Conservation (phyloP, 2,113 vertebrate genomes). For the Bos indicus region DNA sequence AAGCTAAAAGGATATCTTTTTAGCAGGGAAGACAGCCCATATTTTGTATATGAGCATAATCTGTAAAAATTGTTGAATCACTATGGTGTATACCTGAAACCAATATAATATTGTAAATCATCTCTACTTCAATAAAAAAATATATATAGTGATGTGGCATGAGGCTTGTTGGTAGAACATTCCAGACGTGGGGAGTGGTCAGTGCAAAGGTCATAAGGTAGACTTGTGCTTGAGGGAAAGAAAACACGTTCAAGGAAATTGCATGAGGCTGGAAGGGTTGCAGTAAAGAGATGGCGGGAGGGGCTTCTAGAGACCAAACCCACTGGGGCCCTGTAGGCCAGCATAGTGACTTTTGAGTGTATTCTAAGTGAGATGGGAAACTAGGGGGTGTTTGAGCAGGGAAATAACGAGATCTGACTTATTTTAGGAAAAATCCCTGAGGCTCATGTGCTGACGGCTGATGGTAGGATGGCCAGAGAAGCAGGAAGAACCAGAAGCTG, state of each 20-base stretch:
- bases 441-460: not conserved
- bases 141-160: not conserved
- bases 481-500: not conserved
- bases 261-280: not conserved
- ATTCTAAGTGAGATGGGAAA: not conserved
- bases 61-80: not conserved
- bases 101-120: not conserved
- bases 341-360: not conserved
- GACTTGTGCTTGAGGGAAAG: not conserved
- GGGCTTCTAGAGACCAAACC: not conserved
- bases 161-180: not conserved
- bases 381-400: not conserved
- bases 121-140: not conserved
- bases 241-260: not conserved
- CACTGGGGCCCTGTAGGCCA: not conserved
- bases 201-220: not conserved
- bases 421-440: not conserved
- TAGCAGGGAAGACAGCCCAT: not conserved
- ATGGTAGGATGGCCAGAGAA: not conserved
- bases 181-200: not conserved
- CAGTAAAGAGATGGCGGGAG: not conserved
- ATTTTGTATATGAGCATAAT: not conserved
- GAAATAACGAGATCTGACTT: not conserved
- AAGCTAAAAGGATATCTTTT: not conserved
- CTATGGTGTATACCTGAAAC: not conserved